Evolutionary conservation across 1,140 invertebrate genomes (phyloP).

Genomic region (Cephus cinctus): DNA sequence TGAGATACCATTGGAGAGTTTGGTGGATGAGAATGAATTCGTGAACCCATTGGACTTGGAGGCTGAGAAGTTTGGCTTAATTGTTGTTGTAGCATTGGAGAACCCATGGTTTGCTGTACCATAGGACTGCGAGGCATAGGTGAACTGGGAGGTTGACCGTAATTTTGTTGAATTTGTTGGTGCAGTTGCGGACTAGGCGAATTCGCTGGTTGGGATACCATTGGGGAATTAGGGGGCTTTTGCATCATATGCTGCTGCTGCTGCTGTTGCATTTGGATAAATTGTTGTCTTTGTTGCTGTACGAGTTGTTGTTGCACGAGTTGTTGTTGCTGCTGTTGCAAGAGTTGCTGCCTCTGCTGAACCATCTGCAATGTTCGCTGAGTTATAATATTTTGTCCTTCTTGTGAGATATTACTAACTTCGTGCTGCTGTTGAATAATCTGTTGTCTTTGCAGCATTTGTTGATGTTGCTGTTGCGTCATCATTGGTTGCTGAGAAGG

Average conservation of each 20-base stretch:
- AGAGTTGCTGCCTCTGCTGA: slow-evolving; percentile 56
- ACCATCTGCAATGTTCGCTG: slow-evolving; percentile 35
- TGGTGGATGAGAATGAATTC: slow-evolving; percentile 46
- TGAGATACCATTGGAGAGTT: slow-evolving; percentile 49
- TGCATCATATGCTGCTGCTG: slow-evolving; percentile 49
- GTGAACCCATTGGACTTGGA: slow-evolving; percentile 48
- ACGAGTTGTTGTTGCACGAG: slow-evolving; percentile 56
- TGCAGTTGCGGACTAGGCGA: slow-evolving; percentile 60
- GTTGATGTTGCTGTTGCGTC: slow-evolving; percentile 57
- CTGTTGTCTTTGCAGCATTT: slow-evolving; percentile 48
- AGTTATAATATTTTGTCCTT: slow-evolving; percentile 12
- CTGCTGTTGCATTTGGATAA: slow-evolving; percentile 55
- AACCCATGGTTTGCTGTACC: slow-evolving; percentile 57
- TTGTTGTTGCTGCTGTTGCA: slow-evolving; percentile 58
- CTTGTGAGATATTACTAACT: slow-evolving; percentile 18
- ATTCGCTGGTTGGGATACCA: slow-evolving; percentile 58
- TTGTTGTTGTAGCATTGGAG: slow-evolving; percentile 57
- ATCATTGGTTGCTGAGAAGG: slow-evolving; percentile 40
- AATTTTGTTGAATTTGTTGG: slow-evolving; percentile 56
- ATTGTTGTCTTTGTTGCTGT: slow-evolving; percentile 55
- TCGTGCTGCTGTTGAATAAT: slow-evolving; percentile 58
- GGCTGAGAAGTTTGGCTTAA: slow-evolving; percentile 52
- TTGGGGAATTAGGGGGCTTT: slow-evolving; percentile 56
- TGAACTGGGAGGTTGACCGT: slow-evolving; percentile 62
- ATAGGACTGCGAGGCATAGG: slow-evolving; percentile 66